Evolutionary conservation across 2,888 invertebrate genomes (phyloP), one percentile per base, ranked within the genome.

Genomic region (Cataglyphis livida): DNA sequence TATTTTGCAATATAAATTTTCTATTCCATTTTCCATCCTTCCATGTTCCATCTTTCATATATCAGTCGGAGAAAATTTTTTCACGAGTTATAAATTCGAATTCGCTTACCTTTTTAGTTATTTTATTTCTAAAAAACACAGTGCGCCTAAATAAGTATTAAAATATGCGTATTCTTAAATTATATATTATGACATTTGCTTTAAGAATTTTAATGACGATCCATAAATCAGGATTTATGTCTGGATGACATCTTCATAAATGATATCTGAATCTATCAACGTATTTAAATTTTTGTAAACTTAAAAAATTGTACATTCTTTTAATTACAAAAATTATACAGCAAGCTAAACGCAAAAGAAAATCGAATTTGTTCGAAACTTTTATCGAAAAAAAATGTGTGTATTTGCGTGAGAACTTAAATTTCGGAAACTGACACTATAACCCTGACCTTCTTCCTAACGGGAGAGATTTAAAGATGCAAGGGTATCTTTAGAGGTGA

Each of bases 381-480:
- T 18, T 44, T 12, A 21, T 41, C 44, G 18, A 28, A n/a, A 48
- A 74, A 12, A 10, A 5, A 32, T 38, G 18, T 25, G 61, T 10
- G 25, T 21, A 73, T 10, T 41, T 35, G 21, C 18, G 10, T 41
- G 73, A 7, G 15, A 59, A 32, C 5, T n/a, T 64, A 18, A 12
- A 48, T 62, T 64, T 75, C 64, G 9, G 4, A 51, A 6, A 12
- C 21, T 44, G 32, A 44, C 44, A 74, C 51, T 18, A 38, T 18
- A 38, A 75, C 35, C 51, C 12, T 75, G 51, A 54, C 51, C 25
- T 64, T 75, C 25, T 51, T 25, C 0, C 12, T 1, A 32, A 44
- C n/a, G 54, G 15, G 21, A 54, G 28, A 61, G 28, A n/a, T 3
- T 75, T 64, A 51, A 75, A 62, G 32, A 62, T 35, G 41, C 10